Percentiles rank a stretch among this genome's conserved stretches.
These are phyloP conservation scores for Agapostemon virescens DNA, from an alignment of 2,888 invertebrate genomes.

Conservation along the genomic window DNA sequence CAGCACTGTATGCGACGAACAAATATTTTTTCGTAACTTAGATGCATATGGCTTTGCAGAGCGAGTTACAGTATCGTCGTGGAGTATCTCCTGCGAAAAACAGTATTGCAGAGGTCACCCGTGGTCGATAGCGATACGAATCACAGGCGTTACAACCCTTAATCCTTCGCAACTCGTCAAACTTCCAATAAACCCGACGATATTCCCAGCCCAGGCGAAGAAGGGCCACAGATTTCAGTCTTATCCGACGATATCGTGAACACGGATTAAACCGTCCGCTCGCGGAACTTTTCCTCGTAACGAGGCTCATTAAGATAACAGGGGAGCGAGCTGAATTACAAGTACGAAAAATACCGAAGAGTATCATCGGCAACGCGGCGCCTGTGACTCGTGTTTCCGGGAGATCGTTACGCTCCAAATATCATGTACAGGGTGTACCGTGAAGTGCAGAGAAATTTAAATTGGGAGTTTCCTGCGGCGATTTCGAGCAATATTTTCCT, in stretches of 20 bases:
- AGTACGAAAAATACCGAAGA: slow-evolving; percentile 44
- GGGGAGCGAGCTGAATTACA: slow-evolving; percentile 52
- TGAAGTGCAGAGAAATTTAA: too few relatives aligned
- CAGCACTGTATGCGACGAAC: too few relatives aligned
- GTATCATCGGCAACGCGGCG: slow-evolving; percentile 26
- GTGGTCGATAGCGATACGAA: neutral
- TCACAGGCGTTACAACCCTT: neutral
- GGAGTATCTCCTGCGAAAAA: neutral
- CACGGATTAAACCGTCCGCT: slow-evolving; percentile 30
- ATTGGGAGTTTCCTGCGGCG: too few relatives aligned
- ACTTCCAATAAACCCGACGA: slow-evolving; percentile 22
- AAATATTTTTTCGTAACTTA: too few relatives aligned
- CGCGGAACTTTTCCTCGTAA: slow-evolving; percentile 34
- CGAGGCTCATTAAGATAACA: slow-evolving; percentile 53
- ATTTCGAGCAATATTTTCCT: too few relatives aligned
- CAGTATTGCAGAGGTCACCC: neutral
- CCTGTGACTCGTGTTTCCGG: slow-evolving; percentile 38
- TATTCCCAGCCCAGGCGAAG: neutral
- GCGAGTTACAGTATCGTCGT: too few relatives aligned
- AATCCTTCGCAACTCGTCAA: slow-evolving; percentile 21
- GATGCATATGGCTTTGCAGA: too few relatives aligned
- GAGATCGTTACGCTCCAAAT: slow-evolving; percentile 22
- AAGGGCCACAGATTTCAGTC: neutral
- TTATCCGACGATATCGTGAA: slow-evolving; percentile 17
- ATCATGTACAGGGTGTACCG: too few relatives aligned